These are phyloP conservation scores for Montipora efflorescens DNA, from an alignment of 64 coral and sea anemone species.

Conservation along the genomic window DNA sequence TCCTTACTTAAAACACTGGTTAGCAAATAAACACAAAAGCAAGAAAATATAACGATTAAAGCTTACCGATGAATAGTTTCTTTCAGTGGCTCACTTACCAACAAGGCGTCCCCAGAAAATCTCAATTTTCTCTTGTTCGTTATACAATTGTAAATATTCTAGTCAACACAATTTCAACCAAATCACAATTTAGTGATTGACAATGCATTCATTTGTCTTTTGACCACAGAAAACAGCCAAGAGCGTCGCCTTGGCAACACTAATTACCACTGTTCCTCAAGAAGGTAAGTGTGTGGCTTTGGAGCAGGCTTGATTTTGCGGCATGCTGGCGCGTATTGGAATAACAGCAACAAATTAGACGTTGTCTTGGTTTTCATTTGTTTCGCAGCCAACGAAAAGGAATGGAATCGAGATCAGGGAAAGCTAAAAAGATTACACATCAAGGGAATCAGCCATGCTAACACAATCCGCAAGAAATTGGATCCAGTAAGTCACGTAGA, in stretches of 20 bases:
- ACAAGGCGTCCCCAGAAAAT: no score
- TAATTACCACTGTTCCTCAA: background rate
- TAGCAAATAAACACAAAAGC: no score
- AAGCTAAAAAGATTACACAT: slow-evolving; percentile 49
- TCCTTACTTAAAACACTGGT: no score
- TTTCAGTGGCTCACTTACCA: no score
- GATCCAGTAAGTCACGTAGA: slow-evolving; percentile 19
- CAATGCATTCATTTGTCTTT: background rate
- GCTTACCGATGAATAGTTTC: no score
- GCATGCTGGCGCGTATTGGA: no score
- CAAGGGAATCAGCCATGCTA: background rate
- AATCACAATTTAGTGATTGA: no score
- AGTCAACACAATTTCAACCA: no score
- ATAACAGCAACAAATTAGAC: background rate
- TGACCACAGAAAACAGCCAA: slow-evolving; percentile 75
- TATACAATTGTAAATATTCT: no score
- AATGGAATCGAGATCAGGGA: slow-evolving; percentile 1
- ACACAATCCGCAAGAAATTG: slow-evolving; percentile 31
- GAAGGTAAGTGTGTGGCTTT: slow-evolving; percentile 40
- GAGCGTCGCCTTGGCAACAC: slow-evolving; percentile 60
- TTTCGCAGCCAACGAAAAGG: background rate
- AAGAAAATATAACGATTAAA: no score
- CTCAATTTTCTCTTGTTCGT: no score
- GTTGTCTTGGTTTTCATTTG: background rate
- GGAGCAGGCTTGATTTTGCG: background rate